phyloP scores from a whole-genome alignment of 2,113 vertebrate species.

The Pelecanus crispus region DNA sequence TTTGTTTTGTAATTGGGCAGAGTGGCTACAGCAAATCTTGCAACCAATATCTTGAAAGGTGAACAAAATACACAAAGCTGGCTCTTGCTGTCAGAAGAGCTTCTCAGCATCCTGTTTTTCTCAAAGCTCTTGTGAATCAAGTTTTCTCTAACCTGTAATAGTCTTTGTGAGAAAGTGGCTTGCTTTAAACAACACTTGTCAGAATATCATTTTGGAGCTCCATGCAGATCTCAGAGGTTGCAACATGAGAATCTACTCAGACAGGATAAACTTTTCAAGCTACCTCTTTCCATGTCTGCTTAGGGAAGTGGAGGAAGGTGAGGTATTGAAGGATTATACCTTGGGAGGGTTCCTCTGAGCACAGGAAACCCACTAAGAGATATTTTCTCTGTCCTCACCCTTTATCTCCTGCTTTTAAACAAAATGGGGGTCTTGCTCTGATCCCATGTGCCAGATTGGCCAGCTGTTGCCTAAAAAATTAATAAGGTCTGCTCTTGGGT shows the following conservation, averaged over 20 bases:
- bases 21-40: background rate
- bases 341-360: background rate
- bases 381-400: background rate
- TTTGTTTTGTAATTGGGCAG: background rate
- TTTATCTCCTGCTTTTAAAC: background rate
- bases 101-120: background rate
- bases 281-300: background rate
- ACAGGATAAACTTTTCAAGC: background rate
- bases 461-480: background rate
- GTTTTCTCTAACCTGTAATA: background rate
- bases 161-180: background rate
- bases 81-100: background rate
- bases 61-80: slow-evolving; percentile 19
- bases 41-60: slow-evolving; percentile 1
- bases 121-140: background rate
- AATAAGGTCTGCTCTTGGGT: background rate
- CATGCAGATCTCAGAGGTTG: background rate
- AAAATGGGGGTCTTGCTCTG: background rate
- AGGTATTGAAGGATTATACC: background rate
- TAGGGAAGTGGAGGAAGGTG: background rate
- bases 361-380: background rate
- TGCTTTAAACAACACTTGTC: background rate
- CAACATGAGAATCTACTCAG: background rate
- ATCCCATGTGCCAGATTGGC: background rate
- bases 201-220: background rate